These are phyloP conservation scores for Anagyrus pseudococci DNA, from an alignment of 2,888 invertebrate species.

Conservation along the genomic window DNA sequence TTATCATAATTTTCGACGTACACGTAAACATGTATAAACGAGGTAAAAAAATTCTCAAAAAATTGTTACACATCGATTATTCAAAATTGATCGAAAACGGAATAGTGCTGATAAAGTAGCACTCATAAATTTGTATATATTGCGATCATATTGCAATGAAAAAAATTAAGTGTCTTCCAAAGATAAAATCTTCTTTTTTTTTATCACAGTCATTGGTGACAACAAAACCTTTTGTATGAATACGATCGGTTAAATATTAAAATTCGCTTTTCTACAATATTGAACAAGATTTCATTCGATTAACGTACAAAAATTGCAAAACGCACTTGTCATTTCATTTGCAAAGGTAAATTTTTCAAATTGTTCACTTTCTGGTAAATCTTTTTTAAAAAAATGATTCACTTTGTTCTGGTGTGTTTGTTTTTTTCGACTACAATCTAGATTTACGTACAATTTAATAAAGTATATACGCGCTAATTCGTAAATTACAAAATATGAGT, in stretches of 20 bases:
- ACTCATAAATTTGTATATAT: constrained; percentile 11
- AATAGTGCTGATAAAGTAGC: constrained; percentile 29
- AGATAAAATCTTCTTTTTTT: constrained; percentile 51
- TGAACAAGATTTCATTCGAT: constrained; percentile 34
- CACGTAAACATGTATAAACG: constrained; percentile 10
- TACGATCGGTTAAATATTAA: constrained; percentile 31
- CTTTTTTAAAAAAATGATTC: constrained; percentile 29
- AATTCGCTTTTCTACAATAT: constrained; percentile 28
- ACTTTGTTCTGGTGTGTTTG: constrained; percentile 11
- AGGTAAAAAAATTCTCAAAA: constrained; percentile 15
- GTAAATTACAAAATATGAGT: constrained; percentile 39
- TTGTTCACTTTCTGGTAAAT: constrained; percentile 19
- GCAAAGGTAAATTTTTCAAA: constrained; percentile 27
- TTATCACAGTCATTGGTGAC: constrained; percentile 60
- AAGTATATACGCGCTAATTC: constrained; percentile 29
- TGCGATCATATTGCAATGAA: constrained; percentile 1
- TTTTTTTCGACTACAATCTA: constrained; percentile 16
- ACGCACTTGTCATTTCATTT: constrained; percentile 32
- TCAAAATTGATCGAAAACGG: too few relatives aligned
- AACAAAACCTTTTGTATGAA: constrained; percentile 39
- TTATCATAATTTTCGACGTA: too few relatives aligned
- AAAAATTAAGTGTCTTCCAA: constrained; percentile 37
- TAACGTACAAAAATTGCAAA: constrained; percentile 24
- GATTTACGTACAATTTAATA: constrained; percentile 30
- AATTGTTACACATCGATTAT: too few relatives aligned